Conservation (phyloP, 2,888 invertebrate genomes). For the Tachina lurida region DNA sequence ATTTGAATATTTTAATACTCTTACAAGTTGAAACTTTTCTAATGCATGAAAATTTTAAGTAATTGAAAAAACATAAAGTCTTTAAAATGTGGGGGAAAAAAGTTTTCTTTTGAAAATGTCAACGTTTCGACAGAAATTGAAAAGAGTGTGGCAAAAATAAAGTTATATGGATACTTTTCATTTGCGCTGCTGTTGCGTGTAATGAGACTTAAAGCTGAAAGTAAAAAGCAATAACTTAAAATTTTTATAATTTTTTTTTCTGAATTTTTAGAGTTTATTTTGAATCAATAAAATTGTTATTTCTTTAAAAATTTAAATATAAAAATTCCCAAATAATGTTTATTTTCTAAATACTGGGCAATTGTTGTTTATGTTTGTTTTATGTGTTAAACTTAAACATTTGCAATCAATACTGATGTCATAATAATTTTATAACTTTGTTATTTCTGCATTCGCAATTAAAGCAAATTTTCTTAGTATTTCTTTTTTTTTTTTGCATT, state of each 20-base stretch:
- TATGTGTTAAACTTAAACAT: conserved; percentile 20
- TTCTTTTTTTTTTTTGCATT: background rate
- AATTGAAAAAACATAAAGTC: background rate
- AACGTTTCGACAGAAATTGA: background rate
- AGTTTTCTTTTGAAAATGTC: background rate
- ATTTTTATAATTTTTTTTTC: background rate
- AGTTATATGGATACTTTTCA: too few relatives aligned
- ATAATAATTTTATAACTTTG: background rate
- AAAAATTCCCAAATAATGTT: background rate
- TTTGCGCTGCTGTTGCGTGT: too few relatives aligned
- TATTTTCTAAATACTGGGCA: background rate
- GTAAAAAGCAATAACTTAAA: too few relatives aligned
- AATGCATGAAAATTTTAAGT: background rate
- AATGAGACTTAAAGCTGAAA: too few relatives aligned
- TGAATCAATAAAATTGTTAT: background rate
- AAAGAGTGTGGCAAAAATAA: too few relatives aligned
- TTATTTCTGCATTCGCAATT: conserved; percentile 9
- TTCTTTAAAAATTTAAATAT: background rate
- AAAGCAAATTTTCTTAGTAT: background rate
- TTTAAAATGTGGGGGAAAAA: background rate
- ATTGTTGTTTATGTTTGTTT: background rate
- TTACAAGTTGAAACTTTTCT: background rate
- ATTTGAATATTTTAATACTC: conserved; percentile 15
- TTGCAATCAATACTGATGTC: background rate
- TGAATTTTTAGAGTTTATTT: background rate